Evolutionary conservation across 2,888 invertebrate species (phyloP).

Genomic region (Idaea dimidiata): DNA sequence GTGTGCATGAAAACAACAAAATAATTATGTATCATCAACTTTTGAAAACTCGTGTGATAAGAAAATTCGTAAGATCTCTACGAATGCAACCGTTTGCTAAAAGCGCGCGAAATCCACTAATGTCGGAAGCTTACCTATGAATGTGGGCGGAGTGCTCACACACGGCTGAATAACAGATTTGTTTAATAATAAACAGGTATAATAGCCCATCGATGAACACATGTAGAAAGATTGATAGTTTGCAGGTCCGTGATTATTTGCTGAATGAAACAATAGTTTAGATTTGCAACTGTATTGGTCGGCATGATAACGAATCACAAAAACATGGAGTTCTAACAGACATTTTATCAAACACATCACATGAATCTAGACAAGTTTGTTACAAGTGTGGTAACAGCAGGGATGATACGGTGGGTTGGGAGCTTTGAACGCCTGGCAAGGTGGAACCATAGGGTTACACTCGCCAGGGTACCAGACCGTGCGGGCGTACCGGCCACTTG

Average conservation of each 20-base stretch:
- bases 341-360: background rate
- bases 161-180: constrained; percentile 46
- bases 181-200: constrained; percentile 40
- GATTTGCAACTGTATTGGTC: constrained; percentile 20
- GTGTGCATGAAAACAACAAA: background rate
- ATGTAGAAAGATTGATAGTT: constrained; percentile 8
- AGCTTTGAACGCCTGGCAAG: constrained; percentile 71
- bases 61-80: constrained; percentile 17
- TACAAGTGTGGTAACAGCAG: constrained; percentile 67
- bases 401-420: constrained; percentile 73
- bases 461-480: constrained; percentile 74
- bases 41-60: background rate
- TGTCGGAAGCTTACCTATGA: constrained; percentile 40
- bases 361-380: constrained; percentile 54
- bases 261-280: background rate
- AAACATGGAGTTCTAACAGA: background rate
- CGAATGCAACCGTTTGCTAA: constrained; percentile 55
- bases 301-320: constrained; percentile 12
- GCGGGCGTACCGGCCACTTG: constrained; percentile 69
- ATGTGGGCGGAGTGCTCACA: constrained; percentile 48
- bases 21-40: background rate
- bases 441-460: constrained; percentile 59
- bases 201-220: constrained; percentile 12
- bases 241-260: background rate
- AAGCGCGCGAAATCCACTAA: constrained; percentile 64